A percentile compares a stretch with the other conserved stretches of the same genome.
Conservation (phyloP, 2,113 vertebrate species). For the Pterophyllum scalare region DNA sequence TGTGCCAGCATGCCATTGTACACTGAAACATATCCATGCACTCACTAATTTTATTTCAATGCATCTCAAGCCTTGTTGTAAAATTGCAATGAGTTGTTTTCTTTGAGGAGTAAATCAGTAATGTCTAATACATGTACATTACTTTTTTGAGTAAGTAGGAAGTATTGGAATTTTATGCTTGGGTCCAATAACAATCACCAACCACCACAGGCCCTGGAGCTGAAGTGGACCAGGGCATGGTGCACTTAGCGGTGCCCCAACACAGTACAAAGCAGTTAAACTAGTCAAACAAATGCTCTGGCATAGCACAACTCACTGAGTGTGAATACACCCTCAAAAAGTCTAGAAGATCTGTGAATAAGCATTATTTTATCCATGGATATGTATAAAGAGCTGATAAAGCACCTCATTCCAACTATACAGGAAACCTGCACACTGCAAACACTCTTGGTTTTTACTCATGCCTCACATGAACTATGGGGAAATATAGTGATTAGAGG, state of each 20-base stretch:
- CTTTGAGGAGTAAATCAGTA: too few relatives aligned
- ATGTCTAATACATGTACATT: too few relatives aligned
- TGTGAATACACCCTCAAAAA: background rate
- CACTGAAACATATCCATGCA: background rate
- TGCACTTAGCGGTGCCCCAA: too few relatives aligned
- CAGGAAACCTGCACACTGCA: background rate
- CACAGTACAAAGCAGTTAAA: too few relatives aligned
- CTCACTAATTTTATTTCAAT: too few relatives aligned
- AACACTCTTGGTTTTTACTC: background rate
- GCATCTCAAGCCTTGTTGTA: too few relatives aligned
- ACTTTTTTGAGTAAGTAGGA: too few relatives aligned
- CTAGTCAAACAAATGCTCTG: background rate
- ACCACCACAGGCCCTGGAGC: too few relatives aligned
- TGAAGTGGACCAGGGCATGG: too few relatives aligned
- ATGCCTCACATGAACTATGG: background rate
- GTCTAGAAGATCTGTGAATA: background rate
- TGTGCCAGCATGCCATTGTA: background rate
- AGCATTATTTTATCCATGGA: background rate
- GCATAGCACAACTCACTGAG: background rate
- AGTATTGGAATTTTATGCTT: too few relatives aligned
- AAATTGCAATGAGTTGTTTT: too few relatives aligned
- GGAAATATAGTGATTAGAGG: background rate
- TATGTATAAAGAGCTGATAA: background rate
- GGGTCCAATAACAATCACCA: too few relatives aligned
- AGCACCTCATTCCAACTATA: background rate